phyloP scores from a whole-genome alignment of 2,113 vertebrate species.

The Ploceus nigricollis region DNA sequence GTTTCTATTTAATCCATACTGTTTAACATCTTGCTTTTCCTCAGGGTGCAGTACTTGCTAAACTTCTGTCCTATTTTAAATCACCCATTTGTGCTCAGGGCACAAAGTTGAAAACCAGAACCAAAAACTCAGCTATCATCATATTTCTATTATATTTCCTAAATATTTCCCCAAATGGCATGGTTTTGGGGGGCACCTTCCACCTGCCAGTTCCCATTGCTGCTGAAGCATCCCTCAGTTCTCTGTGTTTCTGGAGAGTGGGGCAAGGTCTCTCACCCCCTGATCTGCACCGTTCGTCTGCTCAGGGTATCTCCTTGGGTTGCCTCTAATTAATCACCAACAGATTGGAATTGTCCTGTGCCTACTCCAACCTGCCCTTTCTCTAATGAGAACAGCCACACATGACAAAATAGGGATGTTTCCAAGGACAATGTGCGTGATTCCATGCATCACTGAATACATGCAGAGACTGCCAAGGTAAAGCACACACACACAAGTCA shows the following conservation, averaged over 20 bases:
- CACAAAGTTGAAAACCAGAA: not conserved
- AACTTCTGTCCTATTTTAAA: not conserved
- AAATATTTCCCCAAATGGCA: not conserved
- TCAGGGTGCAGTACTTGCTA: not conserved
- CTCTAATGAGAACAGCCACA: not conserved
- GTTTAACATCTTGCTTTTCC: not conserved
- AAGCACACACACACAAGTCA: not conserved
- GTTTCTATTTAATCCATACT: not conserved
- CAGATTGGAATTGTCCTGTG: not conserved
- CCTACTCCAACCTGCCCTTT: not conserved
- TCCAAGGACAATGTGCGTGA: not conserved
- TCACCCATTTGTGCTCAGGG: not conserved
- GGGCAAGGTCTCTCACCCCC: not conserved
- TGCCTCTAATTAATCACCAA: not conserved
- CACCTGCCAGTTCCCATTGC: not conserved
- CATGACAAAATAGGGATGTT: accelerated
- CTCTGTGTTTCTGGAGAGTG: not conserved
- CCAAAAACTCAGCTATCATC: not conserved
- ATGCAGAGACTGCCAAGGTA: not conserved
- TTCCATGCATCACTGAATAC: not conserved
- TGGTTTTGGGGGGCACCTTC: not conserved
- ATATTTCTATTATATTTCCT: not conserved
- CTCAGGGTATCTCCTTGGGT: not conserved
- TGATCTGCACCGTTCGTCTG: not conserved
- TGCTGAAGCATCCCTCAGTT: not conserved